Evolutionary conservation across 2,888 invertebrate species (phyloP), one percentile per base, ranked within the genome.

Genomic region (Seira musarum): DNA sequence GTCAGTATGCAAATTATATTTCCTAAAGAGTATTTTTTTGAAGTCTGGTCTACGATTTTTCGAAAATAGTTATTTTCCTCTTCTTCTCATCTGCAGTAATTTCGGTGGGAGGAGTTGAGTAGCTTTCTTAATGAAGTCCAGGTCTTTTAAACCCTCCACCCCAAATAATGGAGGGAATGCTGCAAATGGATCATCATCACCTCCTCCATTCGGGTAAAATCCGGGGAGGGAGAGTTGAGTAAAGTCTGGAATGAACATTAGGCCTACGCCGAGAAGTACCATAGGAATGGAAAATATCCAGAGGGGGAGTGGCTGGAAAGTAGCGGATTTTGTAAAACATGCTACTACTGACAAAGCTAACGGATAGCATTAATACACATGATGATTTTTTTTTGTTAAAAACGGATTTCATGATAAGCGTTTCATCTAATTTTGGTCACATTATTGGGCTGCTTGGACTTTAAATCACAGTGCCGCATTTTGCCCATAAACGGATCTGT

Each of bases 161-260:
- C 68, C 67, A 17, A 24, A 40, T 0, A 75, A 19, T 0, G 65
- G 65, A 13, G 78, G 78, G 30, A 77, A 77, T 1, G 67, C 61
- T 13, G 72, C 63, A 0, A 75, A 25, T 1, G 75, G 75, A 63
- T 71, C 67, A 1, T 22, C 60, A 22, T 67, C 64, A 3, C 69
- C 69, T 1, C 49, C 73, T 13, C 80, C 80, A 22, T 22, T 17
- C 24, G 80, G 74, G 30, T 80, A 80, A 53, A 80, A 80, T 0
- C 67, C 53, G 1, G 80, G 80, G 0, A 74, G 22, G 2, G 40
- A 21, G 13, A 80, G 60, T 25, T 53, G 35, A 1, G 80, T 74
- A 17, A 74, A 22, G 25, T 80, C 80, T 6, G 80, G 80, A 8
- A 80, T 53, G 65, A 80, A 80, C 53, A 80, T 69, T 17, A 80